Base-by-base conservation (phyloP, 1,140 invertebrate species). In the Hyphantria cunea region DNA sequence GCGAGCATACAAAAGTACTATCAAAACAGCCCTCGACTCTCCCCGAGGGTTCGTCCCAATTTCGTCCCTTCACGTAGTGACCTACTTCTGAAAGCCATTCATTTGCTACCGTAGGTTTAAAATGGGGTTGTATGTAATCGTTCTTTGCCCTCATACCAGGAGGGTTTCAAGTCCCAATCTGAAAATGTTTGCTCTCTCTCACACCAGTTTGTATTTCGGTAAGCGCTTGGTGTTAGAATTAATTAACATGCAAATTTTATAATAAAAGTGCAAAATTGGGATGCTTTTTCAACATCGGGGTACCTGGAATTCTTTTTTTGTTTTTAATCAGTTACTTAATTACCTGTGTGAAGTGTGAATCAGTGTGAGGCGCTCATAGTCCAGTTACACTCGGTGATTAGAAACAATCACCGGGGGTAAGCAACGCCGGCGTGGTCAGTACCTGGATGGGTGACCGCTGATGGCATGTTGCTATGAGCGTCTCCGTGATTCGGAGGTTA, bases 101-200 rank as follows among this genome's bases (percentile, higher is more conserved):
- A 79, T 84, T 86, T 85, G 74, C 78, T 70, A 77, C 74, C 76
- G 77, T 78, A 78, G 82, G 70, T 81, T 83, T 80, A 83, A 85
- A 89, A 86, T 84, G 82, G 84, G 83, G 84, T 79, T 86, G 79
- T 72, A 81, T 86, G 75, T 82, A 82, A 82, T 84, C 78, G 75
- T 77, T 68, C 74, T 73, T 77, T 75, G 63, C 63, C 68, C 68
- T 70, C 70, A 68, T 67, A 67, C 39, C 39, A 33, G 52, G 42
- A 51, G 59, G 65, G 52, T 58, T 68, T 54, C 50, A 64, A 25
- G 14, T 59, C 51, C 33, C 45, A 39, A 50, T 42, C 37, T 56
- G 52, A 33, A 55, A 13, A 42, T 55, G 17, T 39, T 12, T 33
- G 15, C 12, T 66, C 55, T 60, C 51, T 49, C 37, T 59, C 55